Conservation (phyloP, 2,888 invertebrate genomes). For the Polyploca ridens region DNA sequence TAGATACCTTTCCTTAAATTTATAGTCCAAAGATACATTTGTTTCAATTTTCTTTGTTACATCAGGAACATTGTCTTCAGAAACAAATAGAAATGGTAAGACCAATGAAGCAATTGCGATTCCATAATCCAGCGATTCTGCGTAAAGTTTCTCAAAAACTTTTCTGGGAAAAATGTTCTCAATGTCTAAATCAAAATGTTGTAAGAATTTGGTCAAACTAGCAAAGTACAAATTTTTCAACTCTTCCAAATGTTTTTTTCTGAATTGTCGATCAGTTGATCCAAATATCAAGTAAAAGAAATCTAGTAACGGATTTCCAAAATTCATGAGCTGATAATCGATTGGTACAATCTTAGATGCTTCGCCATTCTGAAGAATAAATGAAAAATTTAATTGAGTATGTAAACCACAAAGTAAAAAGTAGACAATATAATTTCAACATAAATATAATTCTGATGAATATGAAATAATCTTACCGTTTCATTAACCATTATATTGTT, state of each 20-base stretch:
- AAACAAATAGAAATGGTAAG: background rate
- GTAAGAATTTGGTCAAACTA: background rate
- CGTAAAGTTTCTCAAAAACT: background rate
- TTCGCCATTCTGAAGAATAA: conserved; percentile 1
- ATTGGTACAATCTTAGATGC: background rate
- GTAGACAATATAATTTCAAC: background rate
- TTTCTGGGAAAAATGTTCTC: background rate
- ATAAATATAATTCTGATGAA: background rate
- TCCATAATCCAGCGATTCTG: background rate
- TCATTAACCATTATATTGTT: conserved; percentile 7
- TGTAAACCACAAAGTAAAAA: too few species aligned
- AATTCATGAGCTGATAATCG: conserved; percentile 1
- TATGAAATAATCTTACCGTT: background rate
- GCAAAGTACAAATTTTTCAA: conserved; percentile 1
- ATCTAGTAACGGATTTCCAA: background rate
- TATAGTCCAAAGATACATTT: background rate
- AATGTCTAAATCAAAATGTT: conserved; percentile 6
- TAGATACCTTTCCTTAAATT: background rate
- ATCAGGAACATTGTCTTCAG: background rate
- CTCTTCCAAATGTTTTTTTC: background rate
- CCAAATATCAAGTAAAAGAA: background rate
- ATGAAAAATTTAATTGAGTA: background rate
- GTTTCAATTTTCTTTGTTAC: background rate
- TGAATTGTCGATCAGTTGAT: background rate
- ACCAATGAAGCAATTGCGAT: background rate